phyloP scores from a whole-genome alignment of 2,888 invertebrate genomes.

The Antitype chi region DNA sequence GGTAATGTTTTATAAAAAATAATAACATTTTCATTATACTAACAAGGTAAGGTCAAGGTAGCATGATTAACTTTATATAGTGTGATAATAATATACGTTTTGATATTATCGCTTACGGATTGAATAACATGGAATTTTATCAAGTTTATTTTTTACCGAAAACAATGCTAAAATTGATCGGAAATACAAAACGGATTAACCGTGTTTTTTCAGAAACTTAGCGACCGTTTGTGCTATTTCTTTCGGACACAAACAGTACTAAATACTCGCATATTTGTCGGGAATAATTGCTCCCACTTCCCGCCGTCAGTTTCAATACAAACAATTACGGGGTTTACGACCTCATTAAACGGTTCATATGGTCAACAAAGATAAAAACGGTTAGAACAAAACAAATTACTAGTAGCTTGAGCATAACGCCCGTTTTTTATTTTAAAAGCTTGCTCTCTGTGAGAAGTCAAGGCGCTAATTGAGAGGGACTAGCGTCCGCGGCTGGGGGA shows the following conservation, averaged over 20 bases:
- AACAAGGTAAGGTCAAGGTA: conserved; percentile 47
- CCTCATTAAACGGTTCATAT: conserved; percentile 62
- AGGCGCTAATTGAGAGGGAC: conserved; percentile 69
- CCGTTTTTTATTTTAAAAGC: conserved; percentile 41
- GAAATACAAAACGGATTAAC: conserved; percentile 3
- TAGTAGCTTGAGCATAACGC: conserved; percentile 29
- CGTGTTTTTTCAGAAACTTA: conserved; percentile 4
- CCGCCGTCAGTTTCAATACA: conserved; percentile 57
- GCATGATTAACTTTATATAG: conserved; percentile 28
- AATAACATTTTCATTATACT: conserved; percentile 6
- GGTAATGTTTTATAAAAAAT: conserved; percentile 23
- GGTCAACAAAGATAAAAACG: conserved; percentile 62
- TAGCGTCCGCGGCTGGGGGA: conserved; percentile 49
- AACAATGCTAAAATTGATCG: conserved; percentile 10
- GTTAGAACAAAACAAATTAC: conserved; percentile 38
- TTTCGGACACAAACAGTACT: conserved; percentile 28
- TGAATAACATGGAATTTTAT: conserved; percentile 21
- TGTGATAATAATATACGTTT: conserved; percentile 25
- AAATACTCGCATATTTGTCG: conserved; percentile 39
- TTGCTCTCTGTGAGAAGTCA: conserved; percentile 44
- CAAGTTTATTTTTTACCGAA: conserved; percentile 14
- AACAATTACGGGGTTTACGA: conserved; percentile 64
- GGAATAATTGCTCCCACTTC: conserved; percentile 54
- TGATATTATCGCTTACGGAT: conserved; percentile 27
- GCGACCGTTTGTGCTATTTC: conserved; percentile 29